Evolutionary conservation across 2,113 vertebrate genomes (phyloP).

Genomic region (Psammodynastes pulverulentus): DNA sequence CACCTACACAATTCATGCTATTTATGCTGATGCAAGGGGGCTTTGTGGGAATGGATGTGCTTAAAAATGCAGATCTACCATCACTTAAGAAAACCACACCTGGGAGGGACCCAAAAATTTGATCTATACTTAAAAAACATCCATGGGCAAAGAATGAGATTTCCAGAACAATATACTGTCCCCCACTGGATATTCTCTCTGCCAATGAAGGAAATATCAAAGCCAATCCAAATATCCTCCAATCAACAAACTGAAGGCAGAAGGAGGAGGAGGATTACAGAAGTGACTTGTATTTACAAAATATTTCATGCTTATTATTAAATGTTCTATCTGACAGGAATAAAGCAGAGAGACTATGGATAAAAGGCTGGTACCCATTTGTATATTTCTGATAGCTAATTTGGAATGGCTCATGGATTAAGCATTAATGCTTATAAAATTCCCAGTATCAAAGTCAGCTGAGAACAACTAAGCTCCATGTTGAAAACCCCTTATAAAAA

Average conservation of each 20-base stretch:
- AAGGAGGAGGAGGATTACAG: not conserved
- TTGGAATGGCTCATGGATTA: not conserved
- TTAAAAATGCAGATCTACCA: not conserved
- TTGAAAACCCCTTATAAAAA: constrained; percentile 44
- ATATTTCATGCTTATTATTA: not conserved
- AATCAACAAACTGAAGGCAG: not conserved
- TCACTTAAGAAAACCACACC: not conserved
- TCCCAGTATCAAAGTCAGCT: constrained; percentile 28
- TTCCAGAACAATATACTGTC: not conserved
- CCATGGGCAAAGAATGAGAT: not conserved
- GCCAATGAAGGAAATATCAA: not conserved
- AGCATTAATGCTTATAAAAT: constrained; percentile 14
- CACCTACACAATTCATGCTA: not conserved
- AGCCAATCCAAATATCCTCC: not conserved
- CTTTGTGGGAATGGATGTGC: not conserved
- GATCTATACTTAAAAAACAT: not conserved
- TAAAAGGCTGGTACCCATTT: not conserved
- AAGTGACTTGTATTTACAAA: not conserved
- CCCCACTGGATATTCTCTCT: not conserved
- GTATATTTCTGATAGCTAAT: accelerated
- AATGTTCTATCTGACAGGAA: constrained; percentile 12
- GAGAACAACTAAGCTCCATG: constrained; percentile 24
- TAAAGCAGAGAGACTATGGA: not conserved
- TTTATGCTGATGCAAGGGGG: not conserved
- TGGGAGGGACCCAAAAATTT: not conserved